Evolutionary conservation across 2,888 invertebrate genomes (phyloP), one percentile per base, ranked within the genome.

Genomic region (Meghimatium bilineatum): DNA sequence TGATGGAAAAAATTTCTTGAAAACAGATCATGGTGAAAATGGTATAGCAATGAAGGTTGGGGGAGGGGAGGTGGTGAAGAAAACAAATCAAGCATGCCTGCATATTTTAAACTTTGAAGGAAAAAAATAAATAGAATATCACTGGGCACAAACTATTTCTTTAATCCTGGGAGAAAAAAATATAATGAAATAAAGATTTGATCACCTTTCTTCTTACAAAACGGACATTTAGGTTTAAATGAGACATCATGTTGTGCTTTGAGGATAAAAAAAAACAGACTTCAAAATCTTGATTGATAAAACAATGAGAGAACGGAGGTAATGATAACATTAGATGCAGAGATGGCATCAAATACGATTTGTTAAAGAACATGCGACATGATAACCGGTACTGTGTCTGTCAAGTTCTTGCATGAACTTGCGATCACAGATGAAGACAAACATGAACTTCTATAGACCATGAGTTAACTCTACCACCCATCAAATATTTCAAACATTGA

Each of bases 131-230:
- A n/a, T n/a, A n/a, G n/a, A n/a, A n/a, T n/a, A n/a, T 67, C 79
- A 67, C 66, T 63, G 49, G 63, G 67, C 36, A 67, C 44, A 79
- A 79, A 79, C 79, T 67, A 79, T n/a, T n/a, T 67, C 23, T 66
- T 63, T 67, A 67, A 67, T 67, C 49, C 67, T 49, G 34, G 49
- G 38, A 44, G 38, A 44, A 67, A 66, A 34, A 60, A 78, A 79
- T 36, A 49, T 1, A 67, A 66, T 29, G 29, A 79, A 67, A 44
- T n/a, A n/a, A n/a, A 14, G 0, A 3, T 63, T 10, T 77, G 20
- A 77, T 63, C 63, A 77, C 76, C 76, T 77, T 77, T 60, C 38
- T 77, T 77, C 60, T 77, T 77, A 77, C 56, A 77, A 77, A 77
- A 60, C n/a, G 60, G 76, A 77, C 60, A 77, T 77, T 77, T 77